Evolutionary conservation across 2,888 invertebrate genomes (phyloP), one percentile per base, ranked within the genome.

Genomic region (Nemotelus nigrinus): DNA sequence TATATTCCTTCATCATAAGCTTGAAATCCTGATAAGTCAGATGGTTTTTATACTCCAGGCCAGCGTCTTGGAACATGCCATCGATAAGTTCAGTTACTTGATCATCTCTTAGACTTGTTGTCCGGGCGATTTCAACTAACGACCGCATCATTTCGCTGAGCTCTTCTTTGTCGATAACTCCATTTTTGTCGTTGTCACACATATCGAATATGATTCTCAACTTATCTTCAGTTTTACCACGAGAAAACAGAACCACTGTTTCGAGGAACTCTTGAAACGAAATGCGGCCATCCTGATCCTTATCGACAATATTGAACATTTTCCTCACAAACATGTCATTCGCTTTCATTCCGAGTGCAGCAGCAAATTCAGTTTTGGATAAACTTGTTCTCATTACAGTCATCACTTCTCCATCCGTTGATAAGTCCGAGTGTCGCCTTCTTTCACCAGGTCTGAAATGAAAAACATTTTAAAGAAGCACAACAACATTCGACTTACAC

Each of bases 301-400:
- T 97, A 85, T 98, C 97, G 0, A 97, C 97, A 83, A 97, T 97
- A 83, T 97, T 97, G 85, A 98, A 98, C 98, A 98, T 98, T 87
- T 97, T 96, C 83, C 95, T 93, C 0, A 98, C 97, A 85, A 98
- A 98, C 76, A 98, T 93, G 43, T 97, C 97, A 83, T 97, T 96
- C 0, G 95, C 89, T 85, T 94, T 94, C 98, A 98, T 98, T 57
- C 98, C 98, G 3, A 98, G 88, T 0, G 98, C 98, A 75, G 95
- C 95, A 0, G 98, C 98, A 83, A 98, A 97, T 87, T 98, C 98
- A 70, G 94, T 91, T 84, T 95, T 96, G 0, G 96, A 96, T 78
- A 97, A 86, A 0, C 96, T 96, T 0, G 97, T 97, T 72, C 96
- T 89, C 97, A 97, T 97, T 0, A 96, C 96, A 80, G 96, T 96